Evolutionary conservation across 2,797 vertebrate genomes (phyloP).

Genomic region (Intellagama lesueurii): DNA sequence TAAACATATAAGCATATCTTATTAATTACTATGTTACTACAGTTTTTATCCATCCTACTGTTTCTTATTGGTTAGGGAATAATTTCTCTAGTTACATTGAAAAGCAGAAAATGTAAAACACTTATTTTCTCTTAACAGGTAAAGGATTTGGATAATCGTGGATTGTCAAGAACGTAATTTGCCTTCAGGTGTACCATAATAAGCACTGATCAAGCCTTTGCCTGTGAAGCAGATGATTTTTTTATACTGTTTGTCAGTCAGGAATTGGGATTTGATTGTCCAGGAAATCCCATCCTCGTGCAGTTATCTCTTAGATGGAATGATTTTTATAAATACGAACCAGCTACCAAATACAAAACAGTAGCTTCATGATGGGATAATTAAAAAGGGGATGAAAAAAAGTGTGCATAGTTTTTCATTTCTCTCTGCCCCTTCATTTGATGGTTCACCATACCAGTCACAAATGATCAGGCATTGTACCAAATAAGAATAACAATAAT

Average conservation of each 20-base stretch:
- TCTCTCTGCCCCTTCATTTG: background rate
- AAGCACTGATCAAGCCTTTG: conserved; percentile 87
- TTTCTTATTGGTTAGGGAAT: background rate
- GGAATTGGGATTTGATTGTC: conserved; percentile 71
- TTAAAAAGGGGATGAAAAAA: conserved; percentile 78
- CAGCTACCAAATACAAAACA: conserved; percentile 80
- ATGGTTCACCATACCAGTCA: background rate
- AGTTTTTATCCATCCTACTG: background rate
- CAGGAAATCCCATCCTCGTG: conserved; percentile 56
- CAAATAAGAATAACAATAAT: background rate
- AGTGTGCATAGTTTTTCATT: background rate
- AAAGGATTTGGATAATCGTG: conserved; percentile 97
- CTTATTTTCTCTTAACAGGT: conserved; percentile 80
- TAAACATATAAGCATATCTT: background rate
- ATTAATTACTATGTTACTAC: background rate
- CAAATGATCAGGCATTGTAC: background rate
- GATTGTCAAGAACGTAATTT: conserved; percentile 93
- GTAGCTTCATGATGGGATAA: conserved; percentile 82
- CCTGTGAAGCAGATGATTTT: conserved; percentile 84
- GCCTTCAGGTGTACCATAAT: conserved; percentile 46
- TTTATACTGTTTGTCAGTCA: conserved; percentile 85
- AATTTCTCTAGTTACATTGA: conserved; percentile 1
- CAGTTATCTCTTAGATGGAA: conserved; percentile 66
- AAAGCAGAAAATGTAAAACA: background rate
- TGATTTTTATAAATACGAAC: conserved; percentile 82